phyloP scores from a whole-genome alignment of 2,797 vertebrate genomes.

The Cossypha niveicapilla region DNA sequence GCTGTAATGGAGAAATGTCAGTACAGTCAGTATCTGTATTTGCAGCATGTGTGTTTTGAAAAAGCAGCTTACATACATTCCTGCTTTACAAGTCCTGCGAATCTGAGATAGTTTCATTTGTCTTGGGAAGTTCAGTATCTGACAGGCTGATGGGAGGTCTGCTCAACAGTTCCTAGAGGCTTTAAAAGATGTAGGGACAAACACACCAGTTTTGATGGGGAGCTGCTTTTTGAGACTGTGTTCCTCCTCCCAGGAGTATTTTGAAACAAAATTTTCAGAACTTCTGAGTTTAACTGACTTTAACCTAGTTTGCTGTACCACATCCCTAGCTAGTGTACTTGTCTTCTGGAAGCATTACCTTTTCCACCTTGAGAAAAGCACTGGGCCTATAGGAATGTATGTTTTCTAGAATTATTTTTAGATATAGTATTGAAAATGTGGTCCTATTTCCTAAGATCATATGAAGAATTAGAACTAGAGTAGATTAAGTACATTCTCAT shows the following conservation, averaged over 20 bases:
- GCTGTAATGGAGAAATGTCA: conserved; percentile 50
- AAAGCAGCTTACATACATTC: conserved; percentile 17
- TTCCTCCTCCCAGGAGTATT: neutral
- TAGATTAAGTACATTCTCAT: neutral
- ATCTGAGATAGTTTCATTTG: neutral
- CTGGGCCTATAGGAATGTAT: neutral
- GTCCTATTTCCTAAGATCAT: neutral
- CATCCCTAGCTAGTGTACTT: neutral
- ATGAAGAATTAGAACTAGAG: neutral
- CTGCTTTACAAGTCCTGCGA: neutral
- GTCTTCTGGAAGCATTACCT: neutral
- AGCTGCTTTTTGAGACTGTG: neutral
- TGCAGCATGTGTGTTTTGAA: conserved; percentile 47
- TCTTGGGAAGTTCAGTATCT: neutral
- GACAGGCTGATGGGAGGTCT: neutral
- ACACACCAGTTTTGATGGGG: neutral
- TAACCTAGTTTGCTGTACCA: neutral
- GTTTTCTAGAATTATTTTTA: neutral
- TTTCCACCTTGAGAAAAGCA: neutral
- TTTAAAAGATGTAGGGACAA: neutral
- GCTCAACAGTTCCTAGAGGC: neutral
- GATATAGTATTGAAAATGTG: neutral
- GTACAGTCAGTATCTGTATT: conserved; percentile 62
- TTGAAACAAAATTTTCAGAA: neutral
- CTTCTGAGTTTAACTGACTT: neutral